These are phyloP conservation scores for Drosophila nigromelanica DNA, from an alignment of 1,140 invertebrate genomes.

Conservation along the genomic window DNA sequence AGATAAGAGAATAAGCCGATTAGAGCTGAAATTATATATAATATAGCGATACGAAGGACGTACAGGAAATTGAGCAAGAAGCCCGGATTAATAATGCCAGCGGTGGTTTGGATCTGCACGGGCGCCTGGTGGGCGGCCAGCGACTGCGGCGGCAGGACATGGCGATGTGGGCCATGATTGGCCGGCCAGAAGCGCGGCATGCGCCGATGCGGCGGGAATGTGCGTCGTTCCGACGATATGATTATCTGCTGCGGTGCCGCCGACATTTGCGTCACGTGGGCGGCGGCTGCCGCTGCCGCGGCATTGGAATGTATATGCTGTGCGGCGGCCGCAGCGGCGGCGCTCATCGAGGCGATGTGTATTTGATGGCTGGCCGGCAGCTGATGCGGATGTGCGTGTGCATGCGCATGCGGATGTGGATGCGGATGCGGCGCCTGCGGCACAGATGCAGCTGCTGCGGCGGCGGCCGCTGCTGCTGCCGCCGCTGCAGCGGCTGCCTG, in stretches of 20 bases:
- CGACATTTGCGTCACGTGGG: constrained; percentile 76
- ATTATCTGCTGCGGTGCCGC: constrained; percentile 84
- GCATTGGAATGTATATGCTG: constrained; percentile 84
- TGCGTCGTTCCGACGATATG: constrained; percentile 85
- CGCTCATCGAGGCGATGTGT: constrained; percentile 84
- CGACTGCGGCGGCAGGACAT: constrained; percentile 78
- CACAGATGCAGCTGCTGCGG: constrained; percentile 30
- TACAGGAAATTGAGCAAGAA: constrained; percentile 93
- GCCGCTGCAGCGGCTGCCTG: constrained; percentile 57
- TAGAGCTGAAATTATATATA: background rate
- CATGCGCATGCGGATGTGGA: constrained; percentile 38
- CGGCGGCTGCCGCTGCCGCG: constrained; percentile 81
- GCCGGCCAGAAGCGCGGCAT: constrained; percentile 85
- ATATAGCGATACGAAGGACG: constrained; percentile 72
- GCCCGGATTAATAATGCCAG: constrained; percentile 87
- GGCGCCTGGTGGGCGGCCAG: constrained; percentile 84
- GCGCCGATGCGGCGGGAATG: constrained; percentile 84
- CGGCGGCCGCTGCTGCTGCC: constrained; percentile 42
- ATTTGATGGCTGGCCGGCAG: constrained; percentile 81
- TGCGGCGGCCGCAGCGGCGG: constrained; percentile 81
- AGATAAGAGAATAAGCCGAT: background rate
- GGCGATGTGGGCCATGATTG: constrained; percentile 74
- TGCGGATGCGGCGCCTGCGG: constrained; percentile 42
- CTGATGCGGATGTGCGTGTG: constrained; percentile 77
- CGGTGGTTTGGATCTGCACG: constrained; percentile 84